A percentile compares a stretch with the other conserved stretches of the same genome.
phyloP scores from a whole-genome alignment of 2,113 vertebrate species.

The Siniperca knerii region DNA sequence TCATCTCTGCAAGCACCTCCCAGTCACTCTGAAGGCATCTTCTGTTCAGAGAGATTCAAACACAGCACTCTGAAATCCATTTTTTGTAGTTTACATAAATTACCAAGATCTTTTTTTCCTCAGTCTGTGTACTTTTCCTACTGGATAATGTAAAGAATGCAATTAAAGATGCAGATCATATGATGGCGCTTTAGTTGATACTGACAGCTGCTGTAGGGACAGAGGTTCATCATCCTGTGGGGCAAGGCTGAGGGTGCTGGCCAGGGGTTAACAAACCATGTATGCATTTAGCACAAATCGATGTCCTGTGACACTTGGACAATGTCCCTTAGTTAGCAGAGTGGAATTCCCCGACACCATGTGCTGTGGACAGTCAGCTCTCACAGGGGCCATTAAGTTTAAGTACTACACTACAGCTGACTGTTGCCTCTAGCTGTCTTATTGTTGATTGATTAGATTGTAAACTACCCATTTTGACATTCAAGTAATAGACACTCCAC shows the following conservation, averaged over 20 bases:
- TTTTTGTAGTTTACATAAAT: constrained; percentile 48
- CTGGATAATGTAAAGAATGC: not conserved
- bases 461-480: constrained; percentile 13
- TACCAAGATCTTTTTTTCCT: constrained; percentile 21
- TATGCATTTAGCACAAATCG: constrained; percentile 69
- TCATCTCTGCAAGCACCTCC: constrained; percentile 59
- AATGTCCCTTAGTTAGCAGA: constrained; percentile 56
- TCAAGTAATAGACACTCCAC: not conserved
- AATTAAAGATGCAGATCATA: constrained; percentile 59
- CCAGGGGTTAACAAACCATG: constrained; percentile 59
- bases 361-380: constrained; percentile 50
- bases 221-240: constrained; percentile 39
- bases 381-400: constrained; percentile 50
- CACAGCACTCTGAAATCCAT: constrained; percentile 32
- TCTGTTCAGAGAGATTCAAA: constrained; percentile 60
- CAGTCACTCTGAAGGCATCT: constrained; percentile 62
- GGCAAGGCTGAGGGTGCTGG: constrained; percentile 36
- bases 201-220: constrained; percentile 50
- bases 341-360: constrained; percentile 77
- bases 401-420: constrained; percentile 27
- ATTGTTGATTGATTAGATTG: constrained; percentile 31
- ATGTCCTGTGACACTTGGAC: constrained; percentile 80
- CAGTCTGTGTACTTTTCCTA: constrained; percentile 44
- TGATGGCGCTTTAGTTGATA: constrained; percentile 25
- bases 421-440: constrained; percentile 19